Conservation (phyloP, 2,797 vertebrate species). For the Schizopygopsis pylzovi region DNA sequence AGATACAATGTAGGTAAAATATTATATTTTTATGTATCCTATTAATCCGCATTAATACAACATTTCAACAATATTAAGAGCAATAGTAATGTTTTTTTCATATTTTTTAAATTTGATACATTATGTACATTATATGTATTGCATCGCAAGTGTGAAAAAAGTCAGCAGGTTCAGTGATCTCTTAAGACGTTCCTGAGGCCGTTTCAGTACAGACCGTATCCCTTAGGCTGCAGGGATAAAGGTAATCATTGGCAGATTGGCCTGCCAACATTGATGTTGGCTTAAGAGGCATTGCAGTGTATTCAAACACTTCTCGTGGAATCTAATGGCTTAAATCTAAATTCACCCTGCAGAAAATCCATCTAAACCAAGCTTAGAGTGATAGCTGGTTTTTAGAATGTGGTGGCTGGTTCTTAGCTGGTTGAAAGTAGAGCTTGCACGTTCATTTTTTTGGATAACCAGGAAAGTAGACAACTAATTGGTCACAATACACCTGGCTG, state of each 20-base stretch:
- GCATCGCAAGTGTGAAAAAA: neutral
- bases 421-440: neutral
- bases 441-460: neutral
- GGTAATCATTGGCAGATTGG: constrained; percentile 26
- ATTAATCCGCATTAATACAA: neutral
- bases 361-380: constrained; percentile 9
- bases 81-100: neutral
- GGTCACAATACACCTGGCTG: neutral
- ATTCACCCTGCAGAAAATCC: neutral
- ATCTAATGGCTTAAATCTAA: constrained; percentile 3
- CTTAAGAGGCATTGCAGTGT: neutral
- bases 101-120: neutral
- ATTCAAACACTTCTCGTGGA: constrained; percentile 24
- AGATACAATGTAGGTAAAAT: neutral
- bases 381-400: neutral
- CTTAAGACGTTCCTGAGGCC: constrained; percentile 6
- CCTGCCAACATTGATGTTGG: neutral
- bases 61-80: neutral
- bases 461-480: neutral
- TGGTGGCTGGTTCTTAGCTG: neutral
- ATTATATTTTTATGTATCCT: neutral
- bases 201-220: neutral
- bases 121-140: neutral
- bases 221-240: constrained; percentile 9
- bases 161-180: neutral